Conservation (phyloP, 2,888 invertebrate genomes). For the Lepidocyrtoides sp. region DNA sequence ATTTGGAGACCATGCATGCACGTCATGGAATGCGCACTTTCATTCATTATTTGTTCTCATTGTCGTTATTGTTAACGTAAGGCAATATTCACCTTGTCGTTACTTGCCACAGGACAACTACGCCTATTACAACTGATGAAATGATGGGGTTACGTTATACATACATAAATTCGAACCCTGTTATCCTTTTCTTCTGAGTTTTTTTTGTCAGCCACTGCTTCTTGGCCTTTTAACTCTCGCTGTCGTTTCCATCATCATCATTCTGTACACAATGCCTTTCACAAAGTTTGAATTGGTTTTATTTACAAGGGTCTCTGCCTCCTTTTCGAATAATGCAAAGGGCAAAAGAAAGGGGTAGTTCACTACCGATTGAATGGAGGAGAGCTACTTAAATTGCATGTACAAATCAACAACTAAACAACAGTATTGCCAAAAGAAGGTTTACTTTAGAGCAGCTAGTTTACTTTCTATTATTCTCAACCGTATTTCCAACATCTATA, state of each 20-base stretch:
- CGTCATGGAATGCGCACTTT: background rate
- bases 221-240: conserved; percentile 74
- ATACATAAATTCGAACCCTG: background rate
- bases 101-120: conserved; percentile 52
- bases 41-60: conserved; percentile 22
- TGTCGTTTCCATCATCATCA: conserved; percentile 37
- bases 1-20: conserved; percentile 7
- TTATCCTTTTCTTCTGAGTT: conserved; percentile 8
- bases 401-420: conserved; percentile 13
- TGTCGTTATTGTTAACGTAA: conserved; percentile 20
- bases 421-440: conserved; percentile 64
- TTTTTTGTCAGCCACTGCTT: conserved; percentile 13
- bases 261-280: conserved; percentile 10
- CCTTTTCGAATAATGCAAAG: background rate
- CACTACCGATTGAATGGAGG: conserved; percentile 27
- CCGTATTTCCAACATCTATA: background rate
- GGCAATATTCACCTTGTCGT: conserved; percentile 63
- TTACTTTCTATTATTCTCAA: background rate
- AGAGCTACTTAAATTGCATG: conserved; percentile 46
- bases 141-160: conserved; percentile 60
- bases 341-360: conserved; percentile 43
- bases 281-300: conserved; percentile 53
- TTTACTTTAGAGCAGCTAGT: background rate
- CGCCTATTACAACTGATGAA: conserved; percentile 40
- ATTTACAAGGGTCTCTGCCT: conserved; percentile 62